phyloP scores from a whole-genome alignment of 1,140 invertebrate genomes.

The Gerris buenoi region DNA sequence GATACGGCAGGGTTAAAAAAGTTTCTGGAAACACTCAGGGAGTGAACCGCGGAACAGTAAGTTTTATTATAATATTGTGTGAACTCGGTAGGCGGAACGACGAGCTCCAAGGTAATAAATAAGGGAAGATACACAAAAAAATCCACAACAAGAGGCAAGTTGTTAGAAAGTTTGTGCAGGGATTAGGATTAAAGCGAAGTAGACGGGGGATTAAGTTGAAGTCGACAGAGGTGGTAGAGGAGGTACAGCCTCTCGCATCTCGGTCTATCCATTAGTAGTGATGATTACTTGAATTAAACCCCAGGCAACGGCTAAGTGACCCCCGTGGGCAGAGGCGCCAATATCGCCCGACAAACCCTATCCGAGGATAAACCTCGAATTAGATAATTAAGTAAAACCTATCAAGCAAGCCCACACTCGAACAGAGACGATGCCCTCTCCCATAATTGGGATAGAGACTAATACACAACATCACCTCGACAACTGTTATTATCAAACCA shows the following conservation, averaged over 20 bases:
- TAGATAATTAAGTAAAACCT: not conserved
- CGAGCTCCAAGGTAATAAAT: not conserved
- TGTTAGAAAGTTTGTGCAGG: not conserved
- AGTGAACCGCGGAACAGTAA: not conserved
- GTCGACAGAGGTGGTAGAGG: too few relatives aligned
- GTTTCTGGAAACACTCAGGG: not conserved
- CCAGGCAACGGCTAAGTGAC: not conserved
- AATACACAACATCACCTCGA: too few relatives aligned
- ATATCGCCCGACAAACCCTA: not conserved
- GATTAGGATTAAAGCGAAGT: not conserved
- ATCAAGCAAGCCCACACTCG: too few relatives aligned
- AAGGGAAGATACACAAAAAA: not conserved
- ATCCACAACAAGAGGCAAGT: not conserved
- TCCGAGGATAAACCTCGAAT: not conserved
- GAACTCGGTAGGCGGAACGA: not conserved
- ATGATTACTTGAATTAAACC: not conserved
- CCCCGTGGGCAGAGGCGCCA: not conserved
- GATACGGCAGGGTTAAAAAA: too few relatives aligned
- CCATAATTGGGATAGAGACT: too few relatives aligned
- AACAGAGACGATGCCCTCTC: too few relatives aligned
- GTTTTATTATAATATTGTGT: not conserved
- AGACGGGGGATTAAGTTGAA: too few relatives aligned
- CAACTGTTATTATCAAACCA: too few relatives aligned
- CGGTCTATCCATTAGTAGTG: not conserved
- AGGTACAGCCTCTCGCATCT: too few relatives aligned